Evolutionary conservation across 2,888 invertebrate species (phyloP).

Genomic region (Parnassius glacialis): DNA sequence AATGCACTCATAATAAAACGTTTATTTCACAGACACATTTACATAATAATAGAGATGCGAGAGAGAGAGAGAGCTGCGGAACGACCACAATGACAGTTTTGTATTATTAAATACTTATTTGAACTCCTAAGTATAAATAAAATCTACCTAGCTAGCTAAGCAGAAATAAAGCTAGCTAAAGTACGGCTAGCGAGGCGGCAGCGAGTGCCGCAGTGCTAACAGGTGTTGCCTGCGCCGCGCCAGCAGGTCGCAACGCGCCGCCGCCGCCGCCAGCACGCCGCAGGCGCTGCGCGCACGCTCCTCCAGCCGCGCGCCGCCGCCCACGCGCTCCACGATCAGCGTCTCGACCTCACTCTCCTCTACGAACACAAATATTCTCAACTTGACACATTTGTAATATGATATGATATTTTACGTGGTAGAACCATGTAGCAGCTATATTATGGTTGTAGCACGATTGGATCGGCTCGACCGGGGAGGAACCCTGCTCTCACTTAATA

Average conservation of each 20-base stretch:
- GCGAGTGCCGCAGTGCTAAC: constrained; percentile 6
- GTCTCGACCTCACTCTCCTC: constrained; percentile 40
- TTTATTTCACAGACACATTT: not conserved
- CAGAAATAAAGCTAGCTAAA: too few relatives aligned
- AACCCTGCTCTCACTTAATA: not conserved
- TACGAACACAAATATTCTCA: constrained; percentile 27
- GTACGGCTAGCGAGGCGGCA: not conserved
- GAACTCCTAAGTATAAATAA: not conserved
- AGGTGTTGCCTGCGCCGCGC: constrained; percentile 13
- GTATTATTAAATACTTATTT: not conserved
- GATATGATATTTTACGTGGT: not conserved
- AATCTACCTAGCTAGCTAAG: too few relatives aligned
- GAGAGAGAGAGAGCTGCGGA: too few relatives aligned
- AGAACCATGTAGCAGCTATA: too few relatives aligned
- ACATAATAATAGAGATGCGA: not conserved
- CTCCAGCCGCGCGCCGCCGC: constrained; percentile 31
- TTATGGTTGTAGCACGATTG: too few relatives aligned
- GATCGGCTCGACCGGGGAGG: too few relatives aligned
- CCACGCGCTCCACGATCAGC: constrained; percentile 28
- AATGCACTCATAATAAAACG: constrained; percentile 6
- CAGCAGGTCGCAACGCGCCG: constrained; percentile 21
- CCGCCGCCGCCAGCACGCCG: constrained; percentile 28
- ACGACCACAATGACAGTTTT: not conserved
- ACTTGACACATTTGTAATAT: not conserved
- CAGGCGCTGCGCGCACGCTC: constrained; percentile 32